Percentiles rank a stretch among this genome's conserved stretches.
These are phyloP conservation scores for Alces alces DNA, from an alignment of 2,113 vertebrate genomes.

Conservation along the genomic window DNA sequence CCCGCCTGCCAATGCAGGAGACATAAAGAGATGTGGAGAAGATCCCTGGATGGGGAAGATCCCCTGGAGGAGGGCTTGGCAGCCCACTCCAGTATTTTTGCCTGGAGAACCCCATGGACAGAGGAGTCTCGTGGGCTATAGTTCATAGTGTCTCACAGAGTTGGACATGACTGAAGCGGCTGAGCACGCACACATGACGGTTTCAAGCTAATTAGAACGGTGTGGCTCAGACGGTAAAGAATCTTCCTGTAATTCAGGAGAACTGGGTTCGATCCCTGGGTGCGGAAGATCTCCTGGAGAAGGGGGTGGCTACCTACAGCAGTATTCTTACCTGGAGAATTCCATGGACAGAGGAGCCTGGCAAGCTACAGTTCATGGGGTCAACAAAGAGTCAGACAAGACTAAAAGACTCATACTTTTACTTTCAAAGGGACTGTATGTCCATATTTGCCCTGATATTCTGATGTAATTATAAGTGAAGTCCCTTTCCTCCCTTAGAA, in stretches of 20 bases:
- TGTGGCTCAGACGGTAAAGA: not conserved
- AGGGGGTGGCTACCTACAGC: not conserved
- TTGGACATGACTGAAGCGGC: not conserved
- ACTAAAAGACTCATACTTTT: not conserved
- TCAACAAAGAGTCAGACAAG: not conserved
- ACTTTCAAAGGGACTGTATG: not conserved
- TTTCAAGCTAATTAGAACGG: not conserved
- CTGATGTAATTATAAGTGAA: not conserved
- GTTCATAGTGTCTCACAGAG: not conserved
- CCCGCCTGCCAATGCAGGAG: not conserved
- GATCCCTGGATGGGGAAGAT: not conserved
- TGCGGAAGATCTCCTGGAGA: not conserved
- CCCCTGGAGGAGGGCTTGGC: not conserved
- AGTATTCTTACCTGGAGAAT: not conserved
- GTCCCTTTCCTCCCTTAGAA: not conserved
- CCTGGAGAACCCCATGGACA: not conserved
- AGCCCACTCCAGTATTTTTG: not conserved
- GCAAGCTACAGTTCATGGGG: not conserved
- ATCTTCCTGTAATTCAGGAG: not conserved
- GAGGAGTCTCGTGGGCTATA: not conserved
- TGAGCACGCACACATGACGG: accelerated
- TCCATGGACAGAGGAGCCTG: not conserved
- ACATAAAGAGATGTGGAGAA: not conserved
- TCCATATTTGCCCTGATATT: not conserved
- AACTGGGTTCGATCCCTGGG: not conserved